Base-by-base conservation (phyloP, 2,888 invertebrate genomes). In the Cephus nigrinus region DNA sequence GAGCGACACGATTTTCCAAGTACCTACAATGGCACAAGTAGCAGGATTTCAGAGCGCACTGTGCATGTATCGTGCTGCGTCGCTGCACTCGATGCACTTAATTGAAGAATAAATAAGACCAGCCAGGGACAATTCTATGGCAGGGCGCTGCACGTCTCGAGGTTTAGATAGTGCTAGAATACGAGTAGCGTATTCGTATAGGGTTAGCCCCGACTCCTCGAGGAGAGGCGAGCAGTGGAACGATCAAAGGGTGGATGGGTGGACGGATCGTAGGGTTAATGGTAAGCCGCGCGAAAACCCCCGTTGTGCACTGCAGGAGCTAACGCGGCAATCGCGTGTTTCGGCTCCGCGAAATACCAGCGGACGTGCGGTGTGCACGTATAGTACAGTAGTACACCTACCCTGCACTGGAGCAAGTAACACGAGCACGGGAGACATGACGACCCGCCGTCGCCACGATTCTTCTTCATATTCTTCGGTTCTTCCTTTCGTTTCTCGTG, bases 311-410 rank as follows among this genome's bases (percentile, higher is more conserved):
- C 88, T 84, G 86, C 88, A 87, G 89, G 89, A 86, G 88, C 87
- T 91, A 91, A 90, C 90, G 90, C 88, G 88, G 88, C 87, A 89
- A 91, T 90, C 89, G 90, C 91, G 90, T 90, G 90, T 86, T 86
- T 84, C 82, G 77, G 80, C 81, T 82, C 75, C 80, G 71, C 36
- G 36, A 12, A 40, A 40, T 40, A 40, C 36, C 36, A 12, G 36
- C 36, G 77, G 77, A 76, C 76, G 31, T 31, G 31, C 31, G 31
- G 31, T 31, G 31, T 31, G 31, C 31, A 31, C 31, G 31, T 31
- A 31, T 31, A 31, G 31, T 31, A 31, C 31, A 31, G 31, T 31
- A 31, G 11, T 3, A 35, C 3, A 12, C 33, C 33, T 33, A 69
- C 4, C 15, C 12, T 40, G 4, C 12, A n/a, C 30, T 69, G 30